Conservation (phyloP, 1,140 invertebrate species). For the Zaprionus gabonicus region DNA sequence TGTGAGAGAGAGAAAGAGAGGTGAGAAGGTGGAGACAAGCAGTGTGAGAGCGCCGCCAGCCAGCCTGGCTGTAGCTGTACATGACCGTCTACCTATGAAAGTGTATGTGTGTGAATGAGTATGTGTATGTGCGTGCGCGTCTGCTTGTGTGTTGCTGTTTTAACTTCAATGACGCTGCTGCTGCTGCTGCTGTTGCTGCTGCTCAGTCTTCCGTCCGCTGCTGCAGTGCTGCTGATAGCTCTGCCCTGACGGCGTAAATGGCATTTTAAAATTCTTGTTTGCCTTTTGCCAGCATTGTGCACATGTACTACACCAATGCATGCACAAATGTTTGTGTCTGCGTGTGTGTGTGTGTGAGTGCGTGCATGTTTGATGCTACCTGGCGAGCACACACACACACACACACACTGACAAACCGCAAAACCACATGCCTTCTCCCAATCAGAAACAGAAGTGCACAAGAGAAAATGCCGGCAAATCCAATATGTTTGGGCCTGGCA, state of each 20-base stretch:
- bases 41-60: constrained; percentile 38
- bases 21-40: constrained; percentile 2
- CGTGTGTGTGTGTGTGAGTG: not conserved
- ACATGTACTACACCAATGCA: constrained; percentile 13
- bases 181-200: not conserved
- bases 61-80: constrained; percentile 47
- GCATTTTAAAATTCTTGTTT: constrained; percentile 52
- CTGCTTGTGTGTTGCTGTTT: constrained; percentile 30
- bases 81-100: constrained; percentile 27
- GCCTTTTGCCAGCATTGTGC: constrained; percentile 44
- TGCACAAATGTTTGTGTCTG: not conserved
- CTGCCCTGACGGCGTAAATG: constrained; percentile 38
- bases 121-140: constrained; percentile 11
- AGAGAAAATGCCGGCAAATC: constrained; percentile 53
- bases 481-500: constrained; percentile 45
- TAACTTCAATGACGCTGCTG: constrained; percentile 36
- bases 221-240: constrained; percentile 29
- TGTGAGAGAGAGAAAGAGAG: not conserved
- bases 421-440: constrained; percentile 50
- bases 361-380: constrained; percentile 32
- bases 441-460: constrained; percentile 46
- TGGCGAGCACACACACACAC: constrained; percentile 26
- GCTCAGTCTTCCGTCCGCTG: constrained; percentile 22
- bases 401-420: constrained; percentile 27
- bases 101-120: constrained; percentile 5